phyloP scores from a whole-genome alignment of 2,888 invertebrate species.

The Eupeodes luniger region DNA sequence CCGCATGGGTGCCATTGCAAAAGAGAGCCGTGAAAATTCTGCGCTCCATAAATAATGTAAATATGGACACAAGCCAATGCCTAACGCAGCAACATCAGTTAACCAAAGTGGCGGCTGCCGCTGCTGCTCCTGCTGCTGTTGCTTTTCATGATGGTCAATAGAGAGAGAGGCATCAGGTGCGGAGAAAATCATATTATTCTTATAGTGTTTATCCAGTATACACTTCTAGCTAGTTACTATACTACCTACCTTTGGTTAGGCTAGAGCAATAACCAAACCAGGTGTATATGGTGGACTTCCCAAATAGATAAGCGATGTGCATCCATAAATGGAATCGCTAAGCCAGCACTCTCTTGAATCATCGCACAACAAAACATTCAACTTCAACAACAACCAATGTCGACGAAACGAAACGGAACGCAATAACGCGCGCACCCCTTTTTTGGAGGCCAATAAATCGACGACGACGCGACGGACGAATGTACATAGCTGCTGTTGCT shows the following conservation, averaged over 20 bases:
- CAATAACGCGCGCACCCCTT: constrained; percentile 75
- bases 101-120: constrained; percentile 20
- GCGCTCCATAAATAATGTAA: constrained; percentile 76
- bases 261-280: constrained; percentile 20
- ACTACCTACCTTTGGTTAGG: not conserved
- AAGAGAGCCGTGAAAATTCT: constrained; percentile 68
- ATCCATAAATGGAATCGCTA: constrained; percentile 65
- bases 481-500: constrained; percentile 10
- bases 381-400: constrained; percentile 27
- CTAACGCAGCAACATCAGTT: constrained; percentile 51
- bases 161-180: not conserved
- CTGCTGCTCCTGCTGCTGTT: constrained; percentile 12
- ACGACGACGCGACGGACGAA: not conserved
- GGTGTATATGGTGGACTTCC: constrained; percentile 69
- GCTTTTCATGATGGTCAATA: not conserved
- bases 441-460: constrained; percentile 74
- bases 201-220: too few species aligned
- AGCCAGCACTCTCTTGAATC: constrained; percentile 64
- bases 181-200: constrained; percentile 21
- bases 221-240: not conserved
- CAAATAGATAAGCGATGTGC: constrained; percentile 74
- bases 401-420: constrained; percentile 63
- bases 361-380: constrained; percentile 34
- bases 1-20: not conserved
- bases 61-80: constrained; percentile 74